Base-by-base conservation (phyloP, 2,888 invertebrate genomes). In the Drosophila cyrtoloma region DNA sequence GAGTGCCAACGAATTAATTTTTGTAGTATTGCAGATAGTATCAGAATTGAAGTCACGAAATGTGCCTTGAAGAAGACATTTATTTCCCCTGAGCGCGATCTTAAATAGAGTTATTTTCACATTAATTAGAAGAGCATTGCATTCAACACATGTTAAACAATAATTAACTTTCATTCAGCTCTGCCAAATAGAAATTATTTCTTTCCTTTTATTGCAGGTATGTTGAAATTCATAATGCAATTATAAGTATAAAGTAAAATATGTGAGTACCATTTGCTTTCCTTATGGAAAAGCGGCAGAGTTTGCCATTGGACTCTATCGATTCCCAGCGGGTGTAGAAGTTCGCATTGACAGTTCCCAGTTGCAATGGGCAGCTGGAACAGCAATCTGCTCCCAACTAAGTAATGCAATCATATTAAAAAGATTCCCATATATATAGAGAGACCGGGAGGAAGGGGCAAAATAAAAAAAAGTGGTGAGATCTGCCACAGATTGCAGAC, bases 371-470 rank as follows among this genome's bases (percentile, higher is more conserved):
- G 67, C 84, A 77, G 77, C 78, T 80, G 82, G 56, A 68, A 62
- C 61, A 64, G 62, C 59, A 77, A 74, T 67, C 70, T 65, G 74
- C 55, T 53, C 57, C 66, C 62, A 65, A 56, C 77, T 76, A 75
- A 82, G 81, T 82, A 88, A 88, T 87, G 85, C 79, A 89, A 81
- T 78, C 82, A 83, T 69, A 82, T 79, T 83, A 75, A 76, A 79
- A 66, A 58, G 51, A 69, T 63, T 75, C 75, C 57, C 70, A 71
- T 71, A 67, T 68, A 75, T 44, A 44, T n/a, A 28, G 26, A 26
- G 26, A 47, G 47, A 26, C 14, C 7, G 22, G 7, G 12, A 22
- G 14, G 22, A 14, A 37, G 65, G 32, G n/a, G n/a, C n/a, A 14
- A 28, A 14, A 35, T n/a, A 51, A 37, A 55, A 51, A 52, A 59